Conservation (phyloP, 1,140 invertebrate species). For the Plodia interpunctella region DNA sequence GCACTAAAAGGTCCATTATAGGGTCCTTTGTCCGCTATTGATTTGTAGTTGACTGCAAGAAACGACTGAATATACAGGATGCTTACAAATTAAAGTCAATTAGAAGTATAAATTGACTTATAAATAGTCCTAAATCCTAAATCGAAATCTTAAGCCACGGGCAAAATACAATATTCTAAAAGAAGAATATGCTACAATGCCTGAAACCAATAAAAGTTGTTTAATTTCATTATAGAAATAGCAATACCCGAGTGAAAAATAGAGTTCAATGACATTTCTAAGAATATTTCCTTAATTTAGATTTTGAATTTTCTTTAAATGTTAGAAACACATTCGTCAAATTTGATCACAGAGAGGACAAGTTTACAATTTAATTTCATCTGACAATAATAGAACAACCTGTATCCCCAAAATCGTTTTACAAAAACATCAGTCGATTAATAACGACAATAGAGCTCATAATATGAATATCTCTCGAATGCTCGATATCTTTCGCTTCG, state of each 20-base stretch:
- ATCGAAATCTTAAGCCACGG: too few species aligned
- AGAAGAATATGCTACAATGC: too few species aligned
- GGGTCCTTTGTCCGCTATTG: conserved; percentile 44
- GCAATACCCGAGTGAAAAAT: too few species aligned
- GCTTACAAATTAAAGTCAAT: conserved; percentile 11
- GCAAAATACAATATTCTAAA: too few species aligned
- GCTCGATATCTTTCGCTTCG: conserved; percentile 33
- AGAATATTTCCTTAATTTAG: too few species aligned
- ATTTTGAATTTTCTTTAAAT: too few species aligned
- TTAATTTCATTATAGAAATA: too few species aligned
- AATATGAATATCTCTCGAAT: conserved; percentile 45
- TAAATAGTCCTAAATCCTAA: background rate
- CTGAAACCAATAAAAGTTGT: too few species aligned
- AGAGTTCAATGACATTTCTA: too few species aligned
- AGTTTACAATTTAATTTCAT: too few species aligned
- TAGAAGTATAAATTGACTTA: background rate
- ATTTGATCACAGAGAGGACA: too few species aligned
- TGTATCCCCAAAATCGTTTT: conserved; percentile 32
- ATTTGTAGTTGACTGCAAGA: conserved; percentile 35
- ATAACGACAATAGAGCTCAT: conserved; percentile 47
- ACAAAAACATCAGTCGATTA: conserved; percentile 31
- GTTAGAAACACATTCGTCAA: too few species aligned
- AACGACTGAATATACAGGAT: conserved; percentile 19
- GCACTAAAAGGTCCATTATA: conserved; percentile 57
- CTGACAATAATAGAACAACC: conserved; percentile 19